Evolutionary conservation across 53 echinoderm and acorn worm genomes (phyloP).

Genomic region (Zoroaster sp.): DNA sequence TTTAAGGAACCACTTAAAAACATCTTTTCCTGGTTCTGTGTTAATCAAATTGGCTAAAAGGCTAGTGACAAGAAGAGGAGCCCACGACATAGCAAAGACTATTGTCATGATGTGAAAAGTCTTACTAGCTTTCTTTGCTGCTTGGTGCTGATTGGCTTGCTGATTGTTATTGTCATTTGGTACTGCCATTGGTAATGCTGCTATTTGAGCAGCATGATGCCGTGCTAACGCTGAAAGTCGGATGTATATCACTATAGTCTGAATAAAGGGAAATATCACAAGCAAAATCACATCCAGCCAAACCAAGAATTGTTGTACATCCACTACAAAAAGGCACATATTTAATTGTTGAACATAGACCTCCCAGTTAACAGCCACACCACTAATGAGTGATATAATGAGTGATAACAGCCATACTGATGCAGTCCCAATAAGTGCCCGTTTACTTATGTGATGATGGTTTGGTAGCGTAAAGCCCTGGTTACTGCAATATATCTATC

Average conservation of each 20-base stretch:
- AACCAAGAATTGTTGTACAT: background rate
- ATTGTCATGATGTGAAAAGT: conserved; percentile 25
- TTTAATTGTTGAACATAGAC: background rate
- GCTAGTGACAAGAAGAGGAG: background rate
- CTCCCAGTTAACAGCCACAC: background rate
- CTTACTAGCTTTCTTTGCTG: conserved; percentile 20
- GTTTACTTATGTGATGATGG: background rate
- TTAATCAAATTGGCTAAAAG: background rate
- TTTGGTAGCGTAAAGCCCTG: conserved; percentile 13
- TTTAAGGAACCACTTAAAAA: background rate
- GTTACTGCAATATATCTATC: conserved; percentile 43
- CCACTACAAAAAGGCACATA: background rate
- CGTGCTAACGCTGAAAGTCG: conserved; percentile 22
- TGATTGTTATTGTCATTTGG: background rate
- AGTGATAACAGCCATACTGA: background rate
- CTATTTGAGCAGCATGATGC: conserved; percentile 40
- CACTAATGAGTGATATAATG: background rate
- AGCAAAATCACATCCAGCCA: conserved; percentile 9
- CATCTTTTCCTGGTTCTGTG: background rate
- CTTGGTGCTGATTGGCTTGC: background rate
- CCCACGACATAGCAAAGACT: conserved; percentile 24
- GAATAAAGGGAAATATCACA: background rate
- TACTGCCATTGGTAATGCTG: background rate
- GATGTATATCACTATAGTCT: conserved; percentile 16
- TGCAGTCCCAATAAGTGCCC: background rate